These are phyloP conservation scores for Arctopsyche grandis DNA, from an alignment of 1,140 invertebrate genomes.

Conservation along the genomic window DNA sequence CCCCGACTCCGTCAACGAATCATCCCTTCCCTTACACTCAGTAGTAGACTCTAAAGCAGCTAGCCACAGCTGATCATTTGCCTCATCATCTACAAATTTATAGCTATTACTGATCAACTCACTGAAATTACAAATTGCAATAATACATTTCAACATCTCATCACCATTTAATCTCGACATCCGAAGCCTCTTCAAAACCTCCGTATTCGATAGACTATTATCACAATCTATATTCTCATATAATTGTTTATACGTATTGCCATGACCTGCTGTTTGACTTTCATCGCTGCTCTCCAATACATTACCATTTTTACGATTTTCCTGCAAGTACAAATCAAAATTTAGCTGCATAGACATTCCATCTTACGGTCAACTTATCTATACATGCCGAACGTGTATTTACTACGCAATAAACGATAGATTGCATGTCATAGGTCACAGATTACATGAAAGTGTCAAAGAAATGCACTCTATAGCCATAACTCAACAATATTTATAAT, in stretches of 20 bases:
- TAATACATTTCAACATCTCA: neutral
- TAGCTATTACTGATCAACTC: neutral
- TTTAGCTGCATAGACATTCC: no score
- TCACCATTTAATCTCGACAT: neutral
- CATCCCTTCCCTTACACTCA: neutral
- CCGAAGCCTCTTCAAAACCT: neutral
- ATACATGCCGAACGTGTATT: no score
- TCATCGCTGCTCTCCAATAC: neutral
- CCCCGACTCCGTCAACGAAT: no score
- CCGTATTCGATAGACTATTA: neutral
- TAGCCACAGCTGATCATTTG: conserved; percentile 16
- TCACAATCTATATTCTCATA: neutral
- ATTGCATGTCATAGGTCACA: no score
- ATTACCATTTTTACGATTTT: no score
- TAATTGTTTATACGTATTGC: neutral
- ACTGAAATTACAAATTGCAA: neutral
- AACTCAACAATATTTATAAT: no score
- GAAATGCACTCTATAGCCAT: no score
- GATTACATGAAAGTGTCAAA: no score
- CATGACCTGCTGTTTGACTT: neutral
- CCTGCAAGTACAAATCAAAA: no score
- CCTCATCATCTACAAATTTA: neutral
- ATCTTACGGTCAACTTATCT: no score
- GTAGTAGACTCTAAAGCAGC: conserved; percentile 3
- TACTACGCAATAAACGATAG: no score